Conservation (phyloP, 2,113 vertebrate genomes). For the Dolichotis patagonum region DNA sequence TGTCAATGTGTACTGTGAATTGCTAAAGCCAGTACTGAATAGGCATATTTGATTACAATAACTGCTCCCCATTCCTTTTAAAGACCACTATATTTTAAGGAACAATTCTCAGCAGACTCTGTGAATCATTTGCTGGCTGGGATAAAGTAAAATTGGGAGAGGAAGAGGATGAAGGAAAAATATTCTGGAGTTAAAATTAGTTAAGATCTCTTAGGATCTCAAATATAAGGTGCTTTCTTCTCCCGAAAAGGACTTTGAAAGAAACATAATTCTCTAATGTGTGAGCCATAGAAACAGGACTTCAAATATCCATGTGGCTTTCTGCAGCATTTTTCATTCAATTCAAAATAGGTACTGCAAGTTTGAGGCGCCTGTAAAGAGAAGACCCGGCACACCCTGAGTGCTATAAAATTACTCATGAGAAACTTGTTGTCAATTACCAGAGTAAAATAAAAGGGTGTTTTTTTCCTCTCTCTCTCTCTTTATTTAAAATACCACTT, state of each 20-base stretch:
- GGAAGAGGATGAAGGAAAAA: too few species aligned
- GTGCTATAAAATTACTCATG: constrained; percentile 71
- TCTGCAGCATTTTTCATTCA: constrained; percentile 3
- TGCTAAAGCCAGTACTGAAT: neutral
- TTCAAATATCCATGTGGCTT: neutral
- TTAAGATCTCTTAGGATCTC: neutral
- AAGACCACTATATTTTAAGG: neutral
- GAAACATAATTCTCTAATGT: neutral
- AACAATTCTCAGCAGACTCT: neutral
- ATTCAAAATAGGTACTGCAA: neutral
- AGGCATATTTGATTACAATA: neutral
- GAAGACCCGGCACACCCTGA: constrained; percentile 58
- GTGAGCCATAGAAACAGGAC: neutral
- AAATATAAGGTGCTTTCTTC: neutral
- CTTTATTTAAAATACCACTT: constrained; percentile 70
- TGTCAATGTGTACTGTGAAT: neutral
- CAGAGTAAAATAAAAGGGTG: constrained; percentile 69
- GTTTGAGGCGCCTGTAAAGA: constrained; percentile 35
- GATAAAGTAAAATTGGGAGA: neutral
- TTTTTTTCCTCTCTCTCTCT: constrained; percentile 39
- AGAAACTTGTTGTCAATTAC: constrained; percentile 75
- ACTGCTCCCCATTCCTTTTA: neutral
- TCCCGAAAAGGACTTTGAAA: neutral
- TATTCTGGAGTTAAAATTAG: neutral
- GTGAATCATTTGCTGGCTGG: neutral